A percentile compares a stretch with the other conserved stretches of the same genome.
phyloP scores from a whole-genome alignment of 2,888 invertebrate genomes.

The Seladonia tumulorum region DNA sequence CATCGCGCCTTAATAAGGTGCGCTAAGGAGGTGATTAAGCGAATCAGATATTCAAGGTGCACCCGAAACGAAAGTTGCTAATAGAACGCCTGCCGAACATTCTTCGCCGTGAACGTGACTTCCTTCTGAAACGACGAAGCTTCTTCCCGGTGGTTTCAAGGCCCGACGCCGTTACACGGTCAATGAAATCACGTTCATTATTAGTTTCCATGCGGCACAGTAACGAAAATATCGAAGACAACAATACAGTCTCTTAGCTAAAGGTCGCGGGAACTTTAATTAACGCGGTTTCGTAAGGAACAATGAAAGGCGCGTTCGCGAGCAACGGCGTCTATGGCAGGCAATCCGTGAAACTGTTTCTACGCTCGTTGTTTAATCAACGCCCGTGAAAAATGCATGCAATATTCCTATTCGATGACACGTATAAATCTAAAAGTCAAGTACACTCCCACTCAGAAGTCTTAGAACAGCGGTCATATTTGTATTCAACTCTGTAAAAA shows the following conservation, averaged over 20 bases:
- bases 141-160: not conserved
- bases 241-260: not conserved
- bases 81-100: constrained; percentile 1
- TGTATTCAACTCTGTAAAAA: too few species aligned
- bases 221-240: constrained; percentile 6
- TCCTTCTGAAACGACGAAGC: constrained; percentile 1
- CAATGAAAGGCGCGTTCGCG: constrained; percentile 2
- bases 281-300: not conserved
- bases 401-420: not conserved
- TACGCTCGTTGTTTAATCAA: not conserved
- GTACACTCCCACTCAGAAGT: too few species aligned
- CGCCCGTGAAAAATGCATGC: not conserved
- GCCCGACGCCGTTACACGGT: constrained; percentile 11
- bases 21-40: not conserved
- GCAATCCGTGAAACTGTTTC: not conserved
- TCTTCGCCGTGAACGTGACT: constrained; percentile 16
- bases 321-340: not conserved
- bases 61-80: not conserved
- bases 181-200: not conserved
- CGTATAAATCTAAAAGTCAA: not conserved
- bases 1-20: not conserved
- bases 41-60: not conserved
- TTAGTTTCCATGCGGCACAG: not conserved
- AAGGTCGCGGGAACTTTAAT: not conserved
- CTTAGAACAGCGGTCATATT: too few species aligned